Conservation (phyloP, 2,113 vertebrate species). For the Spea bombifrons region DNA sequence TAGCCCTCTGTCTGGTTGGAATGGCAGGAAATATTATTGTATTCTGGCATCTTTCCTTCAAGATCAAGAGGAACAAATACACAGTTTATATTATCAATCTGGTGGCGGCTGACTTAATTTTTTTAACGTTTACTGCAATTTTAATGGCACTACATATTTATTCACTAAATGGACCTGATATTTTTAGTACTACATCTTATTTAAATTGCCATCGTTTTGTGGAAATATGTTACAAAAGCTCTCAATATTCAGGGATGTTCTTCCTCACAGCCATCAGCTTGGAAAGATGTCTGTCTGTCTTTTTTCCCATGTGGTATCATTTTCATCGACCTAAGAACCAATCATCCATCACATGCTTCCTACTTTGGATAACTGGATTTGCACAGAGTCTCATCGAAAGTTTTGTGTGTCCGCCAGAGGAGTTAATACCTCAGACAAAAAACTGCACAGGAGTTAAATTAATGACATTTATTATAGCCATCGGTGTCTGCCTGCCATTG, state of each 20-base stretch:
- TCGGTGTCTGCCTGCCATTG: slow-evolving; percentile 29
- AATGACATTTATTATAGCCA: slow-evolving; percentile 20
- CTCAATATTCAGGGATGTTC: slow-evolving; percentile 47
- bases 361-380: slow-evolving; percentile 57
- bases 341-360: slow-evolving; percentile 45
- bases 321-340: slow-evolving; percentile 41
- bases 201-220: not conserved
- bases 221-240: slow-evolving; percentile 22
- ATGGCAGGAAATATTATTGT: slow-evolving; percentile 46
- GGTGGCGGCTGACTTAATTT: too few relatives aligned
- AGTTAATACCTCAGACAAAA: not conserved
- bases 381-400: slow-evolving; percentile 49
- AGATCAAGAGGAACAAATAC: slow-evolving; percentile 13
- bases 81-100: too few relatives aligned
- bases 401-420: slow-evolving; percentile 49
- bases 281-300: slow-evolving; percentile 34
- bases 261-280: slow-evolving; percentile 52
- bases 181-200: not conserved
- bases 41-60: slow-evolving; percentile 47
- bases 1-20: slow-evolving; percentile 10
- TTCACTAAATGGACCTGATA: slow-evolving; percentile 30
- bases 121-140: slow-evolving; percentile 36
- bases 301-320: slow-evolving; percentile 58
- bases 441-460: slow-evolving; percentile 20
- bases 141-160: not conserved